These are phyloP conservation scores for Drosophila sturtevanti DNA, from an alignment of 1,140 invertebrate genomes.

Conservation along the genomic window DNA sequence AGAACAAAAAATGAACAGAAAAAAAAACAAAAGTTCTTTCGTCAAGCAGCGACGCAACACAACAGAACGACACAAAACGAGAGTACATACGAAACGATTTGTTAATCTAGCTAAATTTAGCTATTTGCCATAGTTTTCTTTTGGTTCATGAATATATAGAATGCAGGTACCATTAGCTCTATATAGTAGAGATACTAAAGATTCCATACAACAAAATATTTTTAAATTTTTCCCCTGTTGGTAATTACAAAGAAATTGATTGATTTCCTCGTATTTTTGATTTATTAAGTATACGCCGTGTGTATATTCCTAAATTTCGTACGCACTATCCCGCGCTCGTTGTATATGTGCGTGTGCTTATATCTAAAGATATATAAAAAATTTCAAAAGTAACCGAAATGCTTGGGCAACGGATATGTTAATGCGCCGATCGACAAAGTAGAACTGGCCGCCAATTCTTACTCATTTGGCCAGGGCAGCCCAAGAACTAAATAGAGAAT, in stretches of 20 bases:
- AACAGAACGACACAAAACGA: constrained; percentile 10
- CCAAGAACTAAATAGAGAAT: constrained; percentile 29
- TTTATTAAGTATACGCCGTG: constrained; percentile 65
- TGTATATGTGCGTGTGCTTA: constrained; percentile 20
- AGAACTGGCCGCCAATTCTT: constrained; percentile 53
- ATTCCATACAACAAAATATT: background rate
- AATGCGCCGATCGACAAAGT: constrained; percentile 77
- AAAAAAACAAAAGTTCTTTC: constrained; percentile 19
- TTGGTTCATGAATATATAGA: constrained; percentile 8
- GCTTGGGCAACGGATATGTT: constrained; percentile 81
- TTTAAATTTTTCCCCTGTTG: background rate
- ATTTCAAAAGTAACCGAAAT: constrained; percentile 16
- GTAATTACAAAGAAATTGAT: constrained; percentile 50
- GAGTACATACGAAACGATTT: constrained; percentile 39
- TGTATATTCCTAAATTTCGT: constrained; percentile 32
- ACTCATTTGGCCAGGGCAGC: constrained; percentile 13
- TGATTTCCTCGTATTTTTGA: constrained; percentile 50
- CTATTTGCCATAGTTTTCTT: constrained; percentile 35
- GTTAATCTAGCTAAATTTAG: constrained; percentile 72
- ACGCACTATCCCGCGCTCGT: constrained; percentile 34
- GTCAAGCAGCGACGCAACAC: background rate
- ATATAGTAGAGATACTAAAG: background rate
- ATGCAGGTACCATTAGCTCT: constrained; percentile 1
- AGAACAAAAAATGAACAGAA: background rate
- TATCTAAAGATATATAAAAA: constrained; percentile 54